Percentiles rank a stretch among this genome's conserved stretches.
These are phyloP conservation scores for Drosophila anomalata DNA, from an alignment of 2,888 invertebrate species.

Conservation along the genomic window DNA sequence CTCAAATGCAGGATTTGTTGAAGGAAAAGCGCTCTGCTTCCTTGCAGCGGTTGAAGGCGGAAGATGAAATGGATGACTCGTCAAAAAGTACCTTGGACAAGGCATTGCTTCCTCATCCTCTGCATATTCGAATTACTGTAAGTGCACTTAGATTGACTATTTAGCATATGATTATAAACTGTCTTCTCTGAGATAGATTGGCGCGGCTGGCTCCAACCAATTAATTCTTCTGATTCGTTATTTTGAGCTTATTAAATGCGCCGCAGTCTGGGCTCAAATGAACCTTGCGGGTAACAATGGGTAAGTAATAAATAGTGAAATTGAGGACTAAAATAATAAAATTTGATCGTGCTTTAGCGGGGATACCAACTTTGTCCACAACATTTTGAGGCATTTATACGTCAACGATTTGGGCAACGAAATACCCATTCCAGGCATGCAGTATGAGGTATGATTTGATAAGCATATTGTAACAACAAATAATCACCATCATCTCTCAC, in stretches of 20 bases:
- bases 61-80: slow-evolving; percentile 13
- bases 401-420: slow-evolving; percentile 57
- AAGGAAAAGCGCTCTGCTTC: slow-evolving; percentile 26
- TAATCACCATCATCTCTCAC: not conserved
- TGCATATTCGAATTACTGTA: slow-evolving; percentile 59
- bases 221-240: slow-evolving; percentile 49
- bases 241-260: slow-evolving; percentile 63
- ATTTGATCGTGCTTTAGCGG: slow-evolving; percentile 22
- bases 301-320: slow-evolving; percentile 27
- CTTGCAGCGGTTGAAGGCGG: slow-evolving; percentile 29
- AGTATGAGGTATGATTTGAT: slow-evolving; percentile 51
- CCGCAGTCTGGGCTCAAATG: slow-evolving; percentile 52
- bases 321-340: not conserved
- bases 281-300: slow-evolving; percentile 32
- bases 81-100: slow-evolving; percentile 1
- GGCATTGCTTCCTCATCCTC: slow-evolving; percentile 52
- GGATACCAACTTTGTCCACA: slow-evolving; percentile 53
- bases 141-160: slow-evolving; percentile 5
- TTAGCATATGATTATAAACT: not conserved
- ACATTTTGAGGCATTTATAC: slow-evolving; percentile 57
- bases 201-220: slow-evolving; percentile 38
- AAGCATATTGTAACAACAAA: not conserved
- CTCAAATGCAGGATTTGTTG: slow-evolving; percentile 59
- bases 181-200: slow-evolving; percentile 38
- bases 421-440: slow-evolving; percentile 63